A percentile compares a stretch with the other conserved stretches of the same genome.
Evolutionary conservation across 2,113 vertebrate species (phyloP).

Genomic region (Suncus etruscus): DNA sequence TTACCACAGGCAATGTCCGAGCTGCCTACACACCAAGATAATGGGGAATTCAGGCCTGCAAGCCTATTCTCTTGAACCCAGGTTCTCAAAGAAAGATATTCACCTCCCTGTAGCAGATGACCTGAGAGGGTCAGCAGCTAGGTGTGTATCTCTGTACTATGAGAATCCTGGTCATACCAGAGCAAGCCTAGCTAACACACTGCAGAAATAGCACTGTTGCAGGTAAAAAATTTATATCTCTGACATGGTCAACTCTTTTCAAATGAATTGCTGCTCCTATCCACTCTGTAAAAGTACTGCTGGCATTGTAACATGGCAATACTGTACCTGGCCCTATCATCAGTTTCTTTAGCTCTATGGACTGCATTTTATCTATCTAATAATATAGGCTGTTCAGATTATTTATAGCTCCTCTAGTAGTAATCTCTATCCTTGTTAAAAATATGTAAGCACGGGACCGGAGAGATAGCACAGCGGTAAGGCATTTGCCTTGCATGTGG

Average conservation of each 20-base stretch:
- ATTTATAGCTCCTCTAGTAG: neutral
- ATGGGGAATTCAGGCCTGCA: too few species aligned
- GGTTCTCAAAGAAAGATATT: neutral
- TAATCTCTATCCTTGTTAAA: neutral
- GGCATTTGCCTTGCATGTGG: too few species aligned
- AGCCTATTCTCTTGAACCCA: neutral
- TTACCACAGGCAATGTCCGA: rapidly evolving
- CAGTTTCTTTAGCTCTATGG: neutral
- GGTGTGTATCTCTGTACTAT: neutral
- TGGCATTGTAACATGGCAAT: too few species aligned
- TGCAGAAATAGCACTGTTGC: neutral
- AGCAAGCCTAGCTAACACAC: neutral
- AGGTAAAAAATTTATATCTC: neutral
- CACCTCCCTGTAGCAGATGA: neutral
- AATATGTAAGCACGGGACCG: neutral
- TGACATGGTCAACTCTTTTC: neutral
- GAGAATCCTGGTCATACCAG: neutral
- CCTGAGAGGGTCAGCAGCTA: neutral
- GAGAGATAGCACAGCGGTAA: too few species aligned
- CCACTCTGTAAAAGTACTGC: neutral
- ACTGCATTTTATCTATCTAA: neutral
- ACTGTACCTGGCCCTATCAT: too few species aligned
- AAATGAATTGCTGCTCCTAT: neutral
- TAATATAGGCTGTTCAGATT: neutral
- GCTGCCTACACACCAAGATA: too few species aligned